These are phyloP conservation scores for Actinopyga echinites DNA, from an alignment of 53 echinoderm and acorn worm genomes.

Conservation along the genomic window DNA sequence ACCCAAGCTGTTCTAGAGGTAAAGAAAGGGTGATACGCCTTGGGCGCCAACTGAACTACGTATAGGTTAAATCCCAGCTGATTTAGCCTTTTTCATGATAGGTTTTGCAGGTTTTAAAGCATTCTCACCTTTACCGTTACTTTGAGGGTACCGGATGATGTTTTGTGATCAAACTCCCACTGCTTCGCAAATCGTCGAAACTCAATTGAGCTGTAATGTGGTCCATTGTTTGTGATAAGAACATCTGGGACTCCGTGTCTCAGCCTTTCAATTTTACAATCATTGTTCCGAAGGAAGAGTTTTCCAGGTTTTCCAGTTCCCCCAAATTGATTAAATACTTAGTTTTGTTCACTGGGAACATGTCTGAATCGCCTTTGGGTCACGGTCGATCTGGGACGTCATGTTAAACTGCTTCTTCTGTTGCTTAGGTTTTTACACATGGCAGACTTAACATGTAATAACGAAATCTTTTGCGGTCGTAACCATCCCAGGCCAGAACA, in stretches of 20 bases:
- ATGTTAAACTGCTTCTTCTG: slow-evolving; percentile 53
- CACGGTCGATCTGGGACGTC: slow-evolving; percentile 41
- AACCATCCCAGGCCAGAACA: slow-evolving; percentile 63
- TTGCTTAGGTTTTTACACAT: neutral
- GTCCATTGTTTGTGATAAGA: slow-evolving; percentile 42
- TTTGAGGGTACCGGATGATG: slow-evolving; percentile 32
- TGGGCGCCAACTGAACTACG: too few relatives aligned
- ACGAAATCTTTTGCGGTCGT: slow-evolving; percentile 46
- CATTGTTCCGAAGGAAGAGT: neutral
- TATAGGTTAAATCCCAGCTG: slow-evolving; percentile 8
- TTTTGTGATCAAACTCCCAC: slow-evolving; percentile 26
- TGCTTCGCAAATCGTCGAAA: neutral
- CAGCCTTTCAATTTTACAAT: slow-evolving; percentile 33
- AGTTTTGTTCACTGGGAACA: slow-evolving; percentile 25
- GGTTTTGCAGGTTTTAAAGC: slow-evolving; percentile 59
- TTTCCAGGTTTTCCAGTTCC: slow-evolving; percentile 34
- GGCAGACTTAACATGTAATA: slow-evolving; percentile 52
- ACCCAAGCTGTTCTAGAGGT: too few relatives aligned
- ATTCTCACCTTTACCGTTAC: slow-evolving; percentile 45
- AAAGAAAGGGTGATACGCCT: too few relatives aligned
- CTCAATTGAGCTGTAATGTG: slow-evolving; percentile 14
- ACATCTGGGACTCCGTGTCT: slow-evolving; percentile 45
- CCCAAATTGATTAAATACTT: slow-evolving; percentile 49
- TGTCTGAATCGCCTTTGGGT: slow-evolving; percentile 42
- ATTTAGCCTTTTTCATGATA: slow-evolving; percentile 41